Conservation (phyloP, 2,888 invertebrate species). For the Nymphalis urticae region DNA sequence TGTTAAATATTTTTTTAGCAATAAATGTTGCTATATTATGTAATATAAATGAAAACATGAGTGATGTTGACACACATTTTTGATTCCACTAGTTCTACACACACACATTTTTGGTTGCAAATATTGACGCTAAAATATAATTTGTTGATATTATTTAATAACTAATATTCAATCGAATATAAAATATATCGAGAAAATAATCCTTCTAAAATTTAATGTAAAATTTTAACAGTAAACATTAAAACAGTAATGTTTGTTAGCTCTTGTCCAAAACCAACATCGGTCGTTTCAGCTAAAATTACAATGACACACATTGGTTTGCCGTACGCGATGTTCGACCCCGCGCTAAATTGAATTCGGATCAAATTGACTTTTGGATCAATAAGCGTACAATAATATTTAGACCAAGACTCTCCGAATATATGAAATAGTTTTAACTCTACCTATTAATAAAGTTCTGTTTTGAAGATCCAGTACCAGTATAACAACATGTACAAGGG, state of each 20-base stretch:
- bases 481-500: too few species aligned
- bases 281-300: conserved; percentile 28
- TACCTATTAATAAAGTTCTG: background rate
- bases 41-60: too few species aligned
- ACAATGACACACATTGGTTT: conserved; percentile 26
- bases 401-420: background rate
- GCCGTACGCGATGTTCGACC: conserved; percentile 26
- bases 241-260: conserved; percentile 21
- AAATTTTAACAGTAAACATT: conserved; percentile 8
- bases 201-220: background rate
- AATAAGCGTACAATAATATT: conserved; percentile 21
- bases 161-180: background rate
- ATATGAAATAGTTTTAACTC: background rate
- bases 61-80: too few species aligned
- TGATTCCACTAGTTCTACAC: too few species aligned
- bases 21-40: too few species aligned
- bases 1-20: too few species aligned
- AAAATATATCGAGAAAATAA: background rate
- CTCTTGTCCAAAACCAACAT: conserved; percentile 23
- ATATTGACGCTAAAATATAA: too few species aligned
- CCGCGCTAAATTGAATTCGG: conserved; percentile 26
- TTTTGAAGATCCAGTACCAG: too few species aligned
- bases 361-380: conserved; percentile 28
- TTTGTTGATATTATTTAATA: too few species aligned
- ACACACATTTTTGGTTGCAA: too few species aligned